Evolutionary conservation across 2,113 vertebrate genomes (phyloP).

Genomic region (Podiceps cristatus): DNA sequence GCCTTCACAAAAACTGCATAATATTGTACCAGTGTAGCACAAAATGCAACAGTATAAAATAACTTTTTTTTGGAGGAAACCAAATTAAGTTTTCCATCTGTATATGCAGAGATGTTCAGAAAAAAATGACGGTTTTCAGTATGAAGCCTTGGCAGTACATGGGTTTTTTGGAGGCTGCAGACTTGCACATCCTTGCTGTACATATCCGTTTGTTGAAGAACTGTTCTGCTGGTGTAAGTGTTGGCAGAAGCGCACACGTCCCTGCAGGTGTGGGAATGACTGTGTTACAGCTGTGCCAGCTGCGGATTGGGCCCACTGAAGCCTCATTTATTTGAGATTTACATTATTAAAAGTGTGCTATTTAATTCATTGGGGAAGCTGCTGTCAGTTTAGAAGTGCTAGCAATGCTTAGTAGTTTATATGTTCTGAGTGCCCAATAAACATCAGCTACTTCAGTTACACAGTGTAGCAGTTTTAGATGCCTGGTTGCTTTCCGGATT

Average conservation of each 20-base stretch:
- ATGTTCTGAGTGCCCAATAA: neutral
- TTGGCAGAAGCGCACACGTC: fast-evolving
- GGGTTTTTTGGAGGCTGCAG: neutral
- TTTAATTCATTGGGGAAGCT: neutral
- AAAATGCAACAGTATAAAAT: neutral
- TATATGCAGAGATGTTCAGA: neutral
- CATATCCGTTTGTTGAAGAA: neutral
- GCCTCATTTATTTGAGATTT: neutral
- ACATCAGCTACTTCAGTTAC: neutral
- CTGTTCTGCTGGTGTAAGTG: neutral
- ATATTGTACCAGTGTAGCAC: neutral
- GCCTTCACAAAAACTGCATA: neutral
- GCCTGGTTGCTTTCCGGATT: neutral
- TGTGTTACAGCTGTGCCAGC: neutral
- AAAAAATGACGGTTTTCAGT: neutral
- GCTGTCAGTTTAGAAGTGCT: neutral
- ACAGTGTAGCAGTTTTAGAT: neutral
- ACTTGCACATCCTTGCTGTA: neutral
- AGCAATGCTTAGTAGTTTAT: neutral
- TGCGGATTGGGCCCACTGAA: neutral
- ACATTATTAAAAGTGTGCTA: neutral
- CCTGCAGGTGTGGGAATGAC: neutral
- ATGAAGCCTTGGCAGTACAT: neutral
- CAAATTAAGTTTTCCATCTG: neutral
- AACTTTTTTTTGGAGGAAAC: neutral